Percentiles rank a stretch among this genome's conserved stretches.
These are phyloP conservation scores for Hesperia comma DNA, from an alignment of 2,888 invertebrate genomes.

Conservation along the genomic window DNA sequence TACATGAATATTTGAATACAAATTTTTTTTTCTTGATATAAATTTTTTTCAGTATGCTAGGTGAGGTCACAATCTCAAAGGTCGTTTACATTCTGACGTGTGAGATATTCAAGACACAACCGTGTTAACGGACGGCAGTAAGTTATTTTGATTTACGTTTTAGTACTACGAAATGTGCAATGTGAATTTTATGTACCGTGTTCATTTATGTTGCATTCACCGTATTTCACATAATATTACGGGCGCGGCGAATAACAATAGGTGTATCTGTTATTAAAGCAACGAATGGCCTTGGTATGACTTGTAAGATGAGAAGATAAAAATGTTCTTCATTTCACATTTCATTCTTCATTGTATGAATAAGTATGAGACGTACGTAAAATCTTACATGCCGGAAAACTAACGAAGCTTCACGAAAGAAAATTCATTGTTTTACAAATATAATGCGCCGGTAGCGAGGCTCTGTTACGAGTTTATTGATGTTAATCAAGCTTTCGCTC, in stretches of 20 bases:
- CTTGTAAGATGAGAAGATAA: conserved; percentile 25
- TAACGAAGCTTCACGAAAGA: conserved; percentile 31
- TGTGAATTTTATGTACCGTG: conserved; percentile 62
- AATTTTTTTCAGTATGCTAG: too few species aligned
- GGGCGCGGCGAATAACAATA: conserved; percentile 50
- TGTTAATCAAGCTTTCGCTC: conserved; percentile 17
- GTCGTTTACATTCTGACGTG: not conserved
- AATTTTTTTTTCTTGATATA: too few species aligned
- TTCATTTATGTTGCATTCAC: conserved; percentile 67
- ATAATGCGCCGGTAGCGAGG: conserved; percentile 19
- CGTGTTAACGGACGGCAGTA: conserved; percentile 50
- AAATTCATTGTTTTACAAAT: conserved; percentile 34
- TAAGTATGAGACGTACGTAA: conserved; percentile 31
- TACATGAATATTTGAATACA: too few species aligned
- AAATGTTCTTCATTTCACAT: conserved; percentile 27
- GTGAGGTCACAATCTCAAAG: too few species aligned
- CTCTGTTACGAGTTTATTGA: conserved; percentile 22
- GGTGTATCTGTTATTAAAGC: conserved; percentile 33
- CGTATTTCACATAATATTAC: conserved; percentile 59
- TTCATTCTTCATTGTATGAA: conserved; percentile 19
- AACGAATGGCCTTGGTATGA: conserved; percentile 28
- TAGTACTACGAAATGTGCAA: conserved; percentile 39
- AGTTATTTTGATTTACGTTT: conserved; percentile 70
- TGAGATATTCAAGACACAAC: conserved; percentile 32
- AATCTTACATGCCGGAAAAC: conserved; percentile 31